phyloP scores from a whole-genome alignment of 2,113 vertebrate species.

The Lonchura striata region DNA sequence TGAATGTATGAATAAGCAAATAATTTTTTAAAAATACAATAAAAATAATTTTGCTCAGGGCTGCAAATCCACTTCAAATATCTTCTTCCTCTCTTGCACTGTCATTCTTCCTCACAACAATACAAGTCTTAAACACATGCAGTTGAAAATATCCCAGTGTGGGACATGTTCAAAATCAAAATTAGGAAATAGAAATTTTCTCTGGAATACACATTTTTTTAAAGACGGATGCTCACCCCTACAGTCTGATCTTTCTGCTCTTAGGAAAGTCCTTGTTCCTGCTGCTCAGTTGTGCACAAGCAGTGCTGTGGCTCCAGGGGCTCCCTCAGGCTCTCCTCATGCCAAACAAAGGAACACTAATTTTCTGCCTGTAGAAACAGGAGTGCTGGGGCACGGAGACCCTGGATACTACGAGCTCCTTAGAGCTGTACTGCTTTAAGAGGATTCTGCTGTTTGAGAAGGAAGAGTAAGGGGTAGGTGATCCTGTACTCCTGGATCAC shows the following conservation, averaged over 20 bases:
- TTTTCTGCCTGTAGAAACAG: conserved; percentile 45
- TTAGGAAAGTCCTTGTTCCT: background rate
- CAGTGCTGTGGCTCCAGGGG: background rate
- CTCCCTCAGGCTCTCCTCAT: conserved; percentile 31
- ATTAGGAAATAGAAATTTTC: background rate
- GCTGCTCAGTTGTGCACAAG: background rate
- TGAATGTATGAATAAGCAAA: background rate
- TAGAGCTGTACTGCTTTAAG: background rate
- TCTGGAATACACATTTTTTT: background rate
- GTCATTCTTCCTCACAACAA: background rate
- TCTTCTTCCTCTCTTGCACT: background rate
- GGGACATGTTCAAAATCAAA: background rate
- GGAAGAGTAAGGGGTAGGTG: background rate
- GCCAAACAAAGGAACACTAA: conserved; percentile 37
- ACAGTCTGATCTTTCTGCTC: background rate
- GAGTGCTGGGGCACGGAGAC: background rate
- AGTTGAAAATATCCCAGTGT: background rate
- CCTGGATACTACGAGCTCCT: background rate
- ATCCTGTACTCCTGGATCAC: background rate
- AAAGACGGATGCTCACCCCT: background rate
- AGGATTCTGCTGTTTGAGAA: background rate
- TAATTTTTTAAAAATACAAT: background rate
- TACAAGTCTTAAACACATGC: background rate
- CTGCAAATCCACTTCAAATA: background rate
- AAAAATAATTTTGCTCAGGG: background rate